phyloP scores from a whole-genome alignment of 1,140 invertebrate species.

The Bombus pascuorum region DNA sequence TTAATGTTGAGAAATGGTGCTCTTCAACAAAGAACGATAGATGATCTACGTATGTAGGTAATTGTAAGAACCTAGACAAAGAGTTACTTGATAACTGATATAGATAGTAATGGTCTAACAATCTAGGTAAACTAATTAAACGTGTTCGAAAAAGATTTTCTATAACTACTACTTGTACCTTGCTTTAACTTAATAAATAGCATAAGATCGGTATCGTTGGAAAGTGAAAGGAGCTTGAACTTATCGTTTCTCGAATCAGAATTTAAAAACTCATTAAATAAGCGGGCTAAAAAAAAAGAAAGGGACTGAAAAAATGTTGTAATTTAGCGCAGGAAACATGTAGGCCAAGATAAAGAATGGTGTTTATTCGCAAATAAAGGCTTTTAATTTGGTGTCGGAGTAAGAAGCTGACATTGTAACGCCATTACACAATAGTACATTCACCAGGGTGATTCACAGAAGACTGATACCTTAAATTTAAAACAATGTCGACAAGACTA shows the following conservation, averaged over 20 bases:
- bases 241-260: neutral
- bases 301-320: neutral
- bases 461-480: slow-evolving; percentile 7
- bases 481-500: neutral
- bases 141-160: neutral
- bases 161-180: neutral
- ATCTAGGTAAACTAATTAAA: neutral
- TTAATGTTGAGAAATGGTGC: neutral
- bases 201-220: neutral
- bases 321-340: neutral
- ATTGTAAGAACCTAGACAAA: neutral
- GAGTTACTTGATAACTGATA: neutral
- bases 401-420: slow-evolving; percentile 15
- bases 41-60: neutral
- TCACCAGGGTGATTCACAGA: neutral
- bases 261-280: neutral
- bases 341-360: neutral
- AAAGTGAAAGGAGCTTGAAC: neutral
- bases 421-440: slow-evolving; percentile 4
- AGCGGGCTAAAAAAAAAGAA: neutral
- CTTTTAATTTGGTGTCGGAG: neutral
- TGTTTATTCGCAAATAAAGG: neutral
- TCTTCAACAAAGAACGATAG: neutral
- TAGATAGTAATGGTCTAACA: neutral
- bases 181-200: neutral